Evolutionary conservation across 2,797 vertebrate genomes (phyloP), one percentile per base, ranked within the genome.

Genomic region (Chelmon rostratus): DNA sequence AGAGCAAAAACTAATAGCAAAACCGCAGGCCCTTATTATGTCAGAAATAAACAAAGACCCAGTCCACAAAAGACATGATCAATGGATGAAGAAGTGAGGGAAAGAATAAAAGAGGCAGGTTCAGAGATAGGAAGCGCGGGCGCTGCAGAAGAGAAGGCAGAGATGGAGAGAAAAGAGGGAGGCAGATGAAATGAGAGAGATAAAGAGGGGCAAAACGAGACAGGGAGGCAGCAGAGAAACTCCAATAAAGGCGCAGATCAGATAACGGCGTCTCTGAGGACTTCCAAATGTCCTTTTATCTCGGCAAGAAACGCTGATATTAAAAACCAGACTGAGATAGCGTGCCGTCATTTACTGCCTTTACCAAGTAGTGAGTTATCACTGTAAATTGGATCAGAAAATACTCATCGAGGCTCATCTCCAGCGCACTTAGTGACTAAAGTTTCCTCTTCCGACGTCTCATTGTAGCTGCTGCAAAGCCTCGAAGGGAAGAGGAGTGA

Each of bases 241-340:
- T 93, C 86, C 81, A 93, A 93, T 94, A 93, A 93, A 93, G 90
- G 77, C 86, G 35, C 44, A 65, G 89, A 94, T 93, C 92, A 89
- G 91, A 93, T 92, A 91, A 89, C 80, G 15, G 76, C 35, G 73
- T 84, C 92, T 91, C 91, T 72, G 83, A 93, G 88, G 92, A 93
- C 86, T 87, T 86, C 86, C 89, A 89, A 89, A 91, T 90, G 90
- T 92, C 83, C 89, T 88, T 91, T 90, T 90, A 93, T 93, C 91
- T 85, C 25, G 1, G 79, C 47, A 18, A 82, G 82, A 87, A 90
- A 88, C 61, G 81, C 85, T 85, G 91, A 93, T 92, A 93, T 93
- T 88, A 94, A 93, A 93, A 92, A 91, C 56, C 80, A 80, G 83
- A 67, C 63, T 9, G 68, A 86, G 89, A 91, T 81, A 87, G 58